Base-by-base conservation (phyloP, 2,888 invertebrate species). In the Eubasilissa splendida region DNA sequence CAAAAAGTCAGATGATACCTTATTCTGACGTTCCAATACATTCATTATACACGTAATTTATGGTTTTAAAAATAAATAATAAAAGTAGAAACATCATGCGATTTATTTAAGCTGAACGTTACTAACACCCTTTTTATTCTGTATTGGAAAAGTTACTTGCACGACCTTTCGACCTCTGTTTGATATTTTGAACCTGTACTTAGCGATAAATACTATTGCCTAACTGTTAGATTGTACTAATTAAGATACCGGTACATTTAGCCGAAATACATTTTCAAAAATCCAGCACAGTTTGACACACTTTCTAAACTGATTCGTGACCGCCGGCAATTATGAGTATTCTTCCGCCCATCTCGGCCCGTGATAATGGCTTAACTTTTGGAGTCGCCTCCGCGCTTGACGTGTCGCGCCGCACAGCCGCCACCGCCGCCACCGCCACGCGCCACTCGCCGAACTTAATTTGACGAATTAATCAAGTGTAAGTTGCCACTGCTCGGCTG, bases 391-490 rank as follows among this genome's bases (percentile, higher is more conserved):
- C 31, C 11, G 63, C 31, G 4, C 33, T 1, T 11, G 63, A 22
- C 12, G 71, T 71, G 71, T 8, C 71, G 71, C 50, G 71, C 50
- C 58, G 33, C 50, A 68, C 42, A n/a, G 76, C 50, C 56, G 53
- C 63, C 42, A 42, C 42, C 42, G 7, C 42, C 42, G 75, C 60
- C 75, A 31, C 75, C 53, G 77, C 70, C 76, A 52, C 59, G 53
- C 70, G 68, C 77, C 77, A 77, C 77, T 53, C 70, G 53, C 50
- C 59, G 52, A 71, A 73, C 59, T 78, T 65, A 73, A 73, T 78
- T 78, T 78, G 78, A 78, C 78, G 78, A 71, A 78, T 78, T 65
- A 78, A 78, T 78, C 66, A 77, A 70, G 70, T 70, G 54, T 66
- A 54, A 66, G 65, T 66, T 76, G 76, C 76, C 68, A 50, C 68